Conservation (phyloP, 2,113 vertebrate species). For the Gavialis gangeticus region DNA sequence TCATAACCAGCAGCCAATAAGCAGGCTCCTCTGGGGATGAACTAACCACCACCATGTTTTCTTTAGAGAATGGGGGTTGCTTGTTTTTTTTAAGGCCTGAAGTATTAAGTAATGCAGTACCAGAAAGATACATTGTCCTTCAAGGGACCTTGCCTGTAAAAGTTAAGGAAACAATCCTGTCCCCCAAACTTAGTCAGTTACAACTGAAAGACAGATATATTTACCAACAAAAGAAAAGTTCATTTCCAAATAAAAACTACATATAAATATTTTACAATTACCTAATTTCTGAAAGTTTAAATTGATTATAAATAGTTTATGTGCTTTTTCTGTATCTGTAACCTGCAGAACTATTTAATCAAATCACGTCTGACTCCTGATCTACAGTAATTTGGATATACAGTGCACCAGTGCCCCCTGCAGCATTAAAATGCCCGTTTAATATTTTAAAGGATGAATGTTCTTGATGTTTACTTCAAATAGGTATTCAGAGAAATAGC, state of each 20-base stretch:
- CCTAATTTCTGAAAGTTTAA: constrained; percentile 77
- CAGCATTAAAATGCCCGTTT: constrained; percentile 38
- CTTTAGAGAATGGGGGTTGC: background rate
- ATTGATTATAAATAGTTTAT: constrained; percentile 80
- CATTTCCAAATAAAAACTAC: constrained; percentile 63
- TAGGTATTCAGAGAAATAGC: background rate
- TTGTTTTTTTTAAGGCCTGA: constrained; percentile 45
- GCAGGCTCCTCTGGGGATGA: background rate
- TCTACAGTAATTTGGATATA: background rate
- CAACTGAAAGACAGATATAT: constrained; percentile 63
- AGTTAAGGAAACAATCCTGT: constrained; percentile 59
- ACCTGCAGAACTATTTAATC: constrained; percentile 70
- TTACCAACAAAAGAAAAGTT: constrained; percentile 69
- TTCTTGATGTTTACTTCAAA: background rate
- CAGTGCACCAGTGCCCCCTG: constrained; percentile 79
- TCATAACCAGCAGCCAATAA: background rate
- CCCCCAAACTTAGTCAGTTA: background rate
- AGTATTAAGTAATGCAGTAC: constrained; percentile 56
- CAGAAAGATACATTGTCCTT: constrained; percentile 70
- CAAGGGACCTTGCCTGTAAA: constrained; percentile 69
- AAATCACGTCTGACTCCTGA: constrained; percentile 56
- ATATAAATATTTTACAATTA: constrained; percentile 78
- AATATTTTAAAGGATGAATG: background rate
- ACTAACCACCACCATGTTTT: constrained; percentile 14
- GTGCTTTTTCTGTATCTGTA: constrained; percentile 69